Evolutionary conservation across 2,113 vertebrate genomes (phyloP), one percentile per base, ranked within the genome.

Genomic region (Fulmarus glacialis): DNA sequence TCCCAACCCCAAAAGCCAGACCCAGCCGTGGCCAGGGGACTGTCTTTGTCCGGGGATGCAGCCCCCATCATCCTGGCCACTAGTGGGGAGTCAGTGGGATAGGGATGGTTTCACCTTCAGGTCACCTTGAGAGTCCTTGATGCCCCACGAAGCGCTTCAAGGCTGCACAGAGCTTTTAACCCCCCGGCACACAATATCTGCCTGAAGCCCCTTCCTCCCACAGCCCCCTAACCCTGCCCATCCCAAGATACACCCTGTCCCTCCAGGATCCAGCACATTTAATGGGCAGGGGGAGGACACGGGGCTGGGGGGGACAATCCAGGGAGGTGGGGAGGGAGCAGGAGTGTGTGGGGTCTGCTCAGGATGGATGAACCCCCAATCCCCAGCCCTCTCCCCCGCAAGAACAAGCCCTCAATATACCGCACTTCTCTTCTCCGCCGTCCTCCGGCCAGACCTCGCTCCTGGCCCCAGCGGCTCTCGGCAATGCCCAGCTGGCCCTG

Each of bases 61-160:
- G 52, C 26, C 36, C 10, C 34, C 22, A n/a, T 29, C 2, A 0
- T n/a, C 6, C 14, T 1, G 1, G 86, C 26, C 4, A 1, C 30
- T 8, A 6, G n/a, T 0, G 0, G 53, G 22, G 52, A 67, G 17
- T 20, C 38, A 66, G 6, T 23, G 34, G n/a, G 52, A 67, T 32
- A 40, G 29, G 27, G 19, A 52, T 4, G 4, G 18, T 93, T 94
- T 96, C 84, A 96, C 96, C 93, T 97, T 96, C 81, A 90, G 17
- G 66, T 96, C 77, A 96, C 96, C 97, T 97, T 97, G 96, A 97
- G 45, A 93, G 66, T 85, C 52, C 70, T 64, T 8, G 2, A 8
- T 29, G 40, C 19, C 81, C 32, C 38, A 52, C 2, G 1, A 71
- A 79, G 18, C 1, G 0, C 14, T 84, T 60, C 8, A 3, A 6